Conservation (phyloP, 2,113 vertebrate species). For the Cynoglossus semilaevis region DNA sequence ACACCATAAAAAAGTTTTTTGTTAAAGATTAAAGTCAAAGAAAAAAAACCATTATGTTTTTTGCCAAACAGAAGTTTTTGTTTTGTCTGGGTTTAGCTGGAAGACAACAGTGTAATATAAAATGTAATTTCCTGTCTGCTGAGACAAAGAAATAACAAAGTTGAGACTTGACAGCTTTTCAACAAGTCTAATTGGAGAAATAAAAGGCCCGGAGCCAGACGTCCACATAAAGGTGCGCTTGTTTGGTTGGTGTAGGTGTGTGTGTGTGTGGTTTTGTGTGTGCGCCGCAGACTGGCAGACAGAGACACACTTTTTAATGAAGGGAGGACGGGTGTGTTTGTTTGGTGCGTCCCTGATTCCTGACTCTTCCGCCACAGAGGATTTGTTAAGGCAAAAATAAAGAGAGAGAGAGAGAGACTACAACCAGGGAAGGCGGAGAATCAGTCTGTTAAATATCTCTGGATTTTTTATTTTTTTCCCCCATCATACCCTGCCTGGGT, state of each 20-base stretch:
- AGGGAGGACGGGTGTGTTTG: slow-evolving; percentile 50
- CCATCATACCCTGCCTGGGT: slow-evolving; percentile 49
- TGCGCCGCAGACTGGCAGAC: background rate
- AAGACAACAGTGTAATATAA: slow-evolving; percentile 31
- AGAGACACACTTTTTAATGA: slow-evolving; percentile 9
- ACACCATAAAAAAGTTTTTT: background rate
- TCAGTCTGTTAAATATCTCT: slow-evolving; percentile 71
- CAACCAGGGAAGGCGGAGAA: slow-evolving; percentile 15
- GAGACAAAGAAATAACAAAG: slow-evolving; percentile 32
- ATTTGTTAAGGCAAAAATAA: slow-evolving; percentile 38
- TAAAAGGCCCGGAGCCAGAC: slow-evolving; percentile 42
- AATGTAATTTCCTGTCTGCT: slow-evolving; percentile 59
- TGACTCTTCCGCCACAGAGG: slow-evolving; percentile 52
- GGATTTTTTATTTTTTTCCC: slow-evolving; percentile 50
- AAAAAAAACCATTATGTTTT: background rate
- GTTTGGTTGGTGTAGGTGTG: slow-evolving; percentile 22
- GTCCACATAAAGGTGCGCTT: slow-evolving; percentile 34
- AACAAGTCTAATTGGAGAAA: slow-evolving; percentile 54
- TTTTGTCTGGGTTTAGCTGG: slow-evolving; percentile 20
- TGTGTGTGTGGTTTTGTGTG: slow-evolving; percentile 4
- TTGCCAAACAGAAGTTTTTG: slow-evolving; percentile 26
- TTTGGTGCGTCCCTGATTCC: slow-evolving; percentile 46
- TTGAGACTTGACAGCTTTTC: slow-evolving; percentile 43
- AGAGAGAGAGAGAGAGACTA: slow-evolving; percentile 33
- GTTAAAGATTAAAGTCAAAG: slow-evolving; percentile 6